phyloP scores from a whole-genome alignment of 2,888 invertebrate genomes.

The Scaptomyza reducta region DNA sequence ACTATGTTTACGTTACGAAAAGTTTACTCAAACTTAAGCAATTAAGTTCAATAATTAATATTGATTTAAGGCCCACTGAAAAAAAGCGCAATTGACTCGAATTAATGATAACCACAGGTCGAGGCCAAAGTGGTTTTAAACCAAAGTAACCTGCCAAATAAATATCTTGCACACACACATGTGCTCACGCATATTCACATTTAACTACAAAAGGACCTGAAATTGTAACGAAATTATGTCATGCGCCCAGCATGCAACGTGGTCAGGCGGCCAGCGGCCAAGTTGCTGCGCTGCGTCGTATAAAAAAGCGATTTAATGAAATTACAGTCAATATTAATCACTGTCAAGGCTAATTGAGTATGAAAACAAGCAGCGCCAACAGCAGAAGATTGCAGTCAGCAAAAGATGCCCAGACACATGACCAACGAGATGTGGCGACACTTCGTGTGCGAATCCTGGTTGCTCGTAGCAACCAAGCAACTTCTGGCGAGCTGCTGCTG shows the following conservation, averaged over 20 bases:
- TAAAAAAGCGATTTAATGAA: slow-evolving; percentile 77
- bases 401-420: slow-evolving; percentile 15
- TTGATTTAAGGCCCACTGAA: slow-evolving; percentile 38
- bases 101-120: slow-evolving; percentile 49
- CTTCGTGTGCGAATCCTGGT: neutral
- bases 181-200: slow-evolving; percentile 4
- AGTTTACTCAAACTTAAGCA: too few relatives aligned
- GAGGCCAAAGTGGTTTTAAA: slow-evolving; percentile 45
- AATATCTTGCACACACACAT: slow-evolving; percentile 11
- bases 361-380: slow-evolving; percentile 55
- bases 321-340: slow-evolving; percentile 79
- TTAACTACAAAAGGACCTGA: slow-evolving; percentile 24
- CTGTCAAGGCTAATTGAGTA: slow-evolving; percentile 77
- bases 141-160: slow-evolving; percentile 40
- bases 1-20: too few relatives aligned
- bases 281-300: slow-evolving; percentile 41
- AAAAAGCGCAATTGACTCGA: slow-evolving; percentile 31
- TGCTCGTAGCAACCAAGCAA: neutral
- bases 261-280: slow-evolving; percentile 14
- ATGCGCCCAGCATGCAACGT: slow-evolving; percentile 26
- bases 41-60: slow-evolving; percentile 44
- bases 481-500: slow-evolving; percentile 2
- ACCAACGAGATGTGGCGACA: slow-evolving; percentile 11
- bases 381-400: slow-evolving; percentile 23
- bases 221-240: slow-evolving; percentile 65